Evolutionary conservation across 2,797 vertebrate species (phyloP), one percentile per base, ranked within the genome.

Genomic region (Enteromius fasciolatus): DNA sequence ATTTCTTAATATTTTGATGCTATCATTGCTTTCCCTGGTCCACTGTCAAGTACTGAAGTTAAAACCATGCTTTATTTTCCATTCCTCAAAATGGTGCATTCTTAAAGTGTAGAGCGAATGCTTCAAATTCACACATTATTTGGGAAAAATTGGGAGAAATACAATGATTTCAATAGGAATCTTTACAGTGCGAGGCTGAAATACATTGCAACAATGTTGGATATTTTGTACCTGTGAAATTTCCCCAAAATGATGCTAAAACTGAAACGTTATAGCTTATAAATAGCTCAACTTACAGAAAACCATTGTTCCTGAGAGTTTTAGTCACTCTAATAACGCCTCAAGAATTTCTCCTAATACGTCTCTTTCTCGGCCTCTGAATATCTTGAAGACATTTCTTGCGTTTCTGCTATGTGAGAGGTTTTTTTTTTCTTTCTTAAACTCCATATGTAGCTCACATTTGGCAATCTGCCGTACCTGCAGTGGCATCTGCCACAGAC

Each of bases 361-460:
- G 59, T 80, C 4, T 72, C 31, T 41, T 75, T 66, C n/a, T 48
- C 54, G 12, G 44, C 80, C 23, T 67, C 31, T 52, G 59, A 23
- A 74, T 20, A 64, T 67, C 50, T 54, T 41, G 18, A 63, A 70
- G 33, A 76, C 44, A 57, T 77, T 78, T 46, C 8, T 72, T 69
- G 67, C 50, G 25, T 68, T 74, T 84, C 23, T 78, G 20, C 18
- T 50, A 86, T 87, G 76, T 78, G 77, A 85, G 79, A 31, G 33
- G 25, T 33, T 82, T 85, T 61, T 61, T 61, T 25, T 46, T 82
- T 85, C 54, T 66, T 69, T 25, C 50, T 81, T 72, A 72, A 61
- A 59, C 88, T 87, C 91, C 90, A 89, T 92, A 90, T 91, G 91
- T 90, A 91, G 92, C 76, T 76, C 91, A 87, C 87, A 88, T 90